Evolutionary conservation across 2,888 invertebrate species (phyloP), one percentile per base, ranked within the genome.

Genomic region (Petrolisthes manimaculis): DNA sequence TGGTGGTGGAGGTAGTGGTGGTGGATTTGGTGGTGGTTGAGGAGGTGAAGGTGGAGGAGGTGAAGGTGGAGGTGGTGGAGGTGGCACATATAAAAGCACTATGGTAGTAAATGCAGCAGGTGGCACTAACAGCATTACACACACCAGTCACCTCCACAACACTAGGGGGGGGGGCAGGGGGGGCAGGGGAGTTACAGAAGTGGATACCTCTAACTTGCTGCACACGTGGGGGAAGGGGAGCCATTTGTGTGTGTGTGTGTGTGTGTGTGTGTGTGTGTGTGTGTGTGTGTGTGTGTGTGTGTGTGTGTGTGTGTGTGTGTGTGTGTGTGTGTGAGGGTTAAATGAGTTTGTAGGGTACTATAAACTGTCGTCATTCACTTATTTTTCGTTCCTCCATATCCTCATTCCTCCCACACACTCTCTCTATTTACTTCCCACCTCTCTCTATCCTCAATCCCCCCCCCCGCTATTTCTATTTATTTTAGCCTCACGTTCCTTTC

Each of bases 11-110:
- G n/a, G n/a, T n/a, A n/a, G n/a, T n/a, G n/a, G n/a, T n/a, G n/a
- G 79, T 79, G n/a, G 5, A 4, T 79, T n/a, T 14, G 53, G 78
- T 51, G 14, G 8, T 8, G 53, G 78, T 51, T 8, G 51, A n/a
- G 78, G 37, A 5, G 24, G 6, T 8, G 78, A 53, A 21, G 78
- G 53, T 12, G 51, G 24, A 51, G n/a, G 21, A n/a, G 24, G 37
- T 14, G 78, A n/a, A n/a, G 74, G 74, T n/a, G 78, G 78, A 51
- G 51, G 53, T 8, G 78, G 78, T 9, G 78, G 37, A 37, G 78
- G 78, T 8, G 24, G 53, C 9, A 18, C 5, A 78, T 8, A 21
- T 4, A 37, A 51, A 51, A 51, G 78, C 9, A 21, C 14, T 74
- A 74, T 14, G 74, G 14, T 74, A 74, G 61, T n/a, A n/a, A n/a